Evolutionary conservation across 1,140 invertebrate species (phyloP), one percentile per base, ranked within the genome.

Genomic region (Drosophila quadrilineata): DNA sequence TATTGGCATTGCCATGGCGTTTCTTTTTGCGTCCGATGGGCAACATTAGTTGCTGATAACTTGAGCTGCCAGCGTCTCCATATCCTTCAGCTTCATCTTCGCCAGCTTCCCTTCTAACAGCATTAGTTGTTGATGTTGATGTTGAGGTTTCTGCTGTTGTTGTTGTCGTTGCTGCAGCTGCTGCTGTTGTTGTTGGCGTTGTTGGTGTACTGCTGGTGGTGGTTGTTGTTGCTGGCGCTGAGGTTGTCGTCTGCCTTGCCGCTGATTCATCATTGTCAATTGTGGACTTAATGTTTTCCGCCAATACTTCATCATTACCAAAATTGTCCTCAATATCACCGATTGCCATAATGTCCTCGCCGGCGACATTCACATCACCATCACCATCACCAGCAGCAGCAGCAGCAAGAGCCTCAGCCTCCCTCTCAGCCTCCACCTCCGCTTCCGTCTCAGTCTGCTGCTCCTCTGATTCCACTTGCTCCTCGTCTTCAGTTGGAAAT

Each of bases 301-400:
- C 50, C 45, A 65, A 57, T 75, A 54, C 58, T 71, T 75, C 63
- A 64, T 80, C 72, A 52, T 65, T 75, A 82, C 60, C 64, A 56
- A 82, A 75, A 82, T 73, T 75, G 58, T 82, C 72, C 56, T 82
- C 76, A 54, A 82, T 82, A 62, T 82, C 77, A 52, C 76, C 76
- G 54, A 82, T 82, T 74, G 76, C 67, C 56, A 69, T 57, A 57
- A 69, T 69, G 45, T 68, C 50, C 58, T 64, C 72, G 40, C 22
- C 29, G 5, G 22, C 36, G 1, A 19, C 16, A n/a, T n/a, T n/a
- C 31, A 14, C 22, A 8, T 24, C n/a, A n/a, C n/a, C n/a, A n/a
- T n/a, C n/a, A n/a, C n/a, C n/a, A n/a, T n/a, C n/a, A n/a, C n/a
- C n/a, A n/a, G n/a, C n/a, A n/a, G n/a, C n/a, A n/a, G n/a, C n/a